These are phyloP conservation scores for Tenodera sinensis DNA, from an alignment of 2,888 invertebrate species.

Conservation along the genomic window DNA sequence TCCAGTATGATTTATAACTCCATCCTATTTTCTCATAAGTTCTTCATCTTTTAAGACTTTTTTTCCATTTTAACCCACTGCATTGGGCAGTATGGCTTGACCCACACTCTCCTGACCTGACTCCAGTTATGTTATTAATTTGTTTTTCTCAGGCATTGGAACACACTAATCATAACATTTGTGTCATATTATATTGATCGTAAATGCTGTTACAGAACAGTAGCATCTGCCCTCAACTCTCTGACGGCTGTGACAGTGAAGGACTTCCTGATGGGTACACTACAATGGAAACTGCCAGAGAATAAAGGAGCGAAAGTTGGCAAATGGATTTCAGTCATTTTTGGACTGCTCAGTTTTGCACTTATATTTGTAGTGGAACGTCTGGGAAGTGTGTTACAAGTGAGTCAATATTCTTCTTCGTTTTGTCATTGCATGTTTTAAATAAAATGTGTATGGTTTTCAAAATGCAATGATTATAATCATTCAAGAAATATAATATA, in stretches of 20 bases:
- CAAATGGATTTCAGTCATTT: slow-evolving; percentile 63
- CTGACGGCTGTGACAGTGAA: slow-evolving; percentile 87
- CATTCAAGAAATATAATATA: no score
- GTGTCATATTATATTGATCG: not conserved
- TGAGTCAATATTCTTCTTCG: slow-evolving; percentile 34
- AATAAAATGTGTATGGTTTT: no score
- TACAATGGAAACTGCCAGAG: slow-evolving; percentile 67
- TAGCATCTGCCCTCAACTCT: slow-evolving; percentile 92
- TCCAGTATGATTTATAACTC: no score
- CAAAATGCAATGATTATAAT: no score
- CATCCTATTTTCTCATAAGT: no score
- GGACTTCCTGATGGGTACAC: slow-evolving; percentile 74
- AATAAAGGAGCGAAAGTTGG: slow-evolving; percentile 72
- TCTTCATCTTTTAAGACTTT: no score
- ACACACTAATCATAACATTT: no score
- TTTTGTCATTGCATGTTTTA: not conserved
- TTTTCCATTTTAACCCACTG: no score
- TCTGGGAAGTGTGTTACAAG: slow-evolving; percentile 83
- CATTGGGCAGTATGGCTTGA: no score
- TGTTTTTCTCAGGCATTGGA: no score
- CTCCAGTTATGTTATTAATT: no score
- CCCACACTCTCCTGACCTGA: no score
- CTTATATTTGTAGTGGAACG: slow-evolving; percentile 83
- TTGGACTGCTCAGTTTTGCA: slow-evolving; percentile 71
- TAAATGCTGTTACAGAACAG: slow-evolving; percentile 61